These are phyloP conservation scores for Eucidaris tribuloides DNA, from an alignment of 35 echinoderm and acorn worm species.

Conservation along the genomic window DNA sequence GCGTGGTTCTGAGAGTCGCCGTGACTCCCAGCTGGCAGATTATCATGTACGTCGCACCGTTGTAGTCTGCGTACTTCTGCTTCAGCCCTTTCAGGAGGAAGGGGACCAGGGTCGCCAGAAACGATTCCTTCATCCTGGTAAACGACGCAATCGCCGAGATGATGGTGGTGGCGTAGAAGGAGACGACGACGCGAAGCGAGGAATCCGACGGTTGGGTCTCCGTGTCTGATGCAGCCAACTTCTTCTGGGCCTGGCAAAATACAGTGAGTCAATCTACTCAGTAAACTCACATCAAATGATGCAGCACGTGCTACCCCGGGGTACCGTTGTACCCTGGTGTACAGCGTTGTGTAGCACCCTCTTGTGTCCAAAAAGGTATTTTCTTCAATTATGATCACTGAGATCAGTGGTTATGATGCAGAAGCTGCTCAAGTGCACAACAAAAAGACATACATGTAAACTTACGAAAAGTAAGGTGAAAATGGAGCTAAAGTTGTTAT, in stretches of 20 bases:
- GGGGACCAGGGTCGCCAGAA: constrained; percentile 64
- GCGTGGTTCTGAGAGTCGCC: constrained; percentile 43
- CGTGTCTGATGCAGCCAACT: not conserved
- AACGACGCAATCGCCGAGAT: constrained; percentile 71
- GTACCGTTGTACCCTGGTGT: too few relatives aligned
- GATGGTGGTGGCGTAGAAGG: constrained; percentile 84
- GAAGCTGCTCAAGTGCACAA: too few relatives aligned
- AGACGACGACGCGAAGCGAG: constrained; percentile 52
- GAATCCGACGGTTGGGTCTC: not conserved
- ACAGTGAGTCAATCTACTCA: too few relatives aligned
- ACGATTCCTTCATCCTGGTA: constrained; percentile 47
- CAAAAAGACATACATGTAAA: too few relatives aligned
- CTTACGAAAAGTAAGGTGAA: too few relatives aligned
- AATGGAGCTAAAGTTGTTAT: too few relatives aligned
- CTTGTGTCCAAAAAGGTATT: too few relatives aligned
- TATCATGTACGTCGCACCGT: constrained; percentile 89
- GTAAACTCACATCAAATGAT: too few relatives aligned
- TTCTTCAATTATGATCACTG: too few relatives aligned
- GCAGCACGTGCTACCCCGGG: too few relatives aligned
- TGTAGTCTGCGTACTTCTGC: constrained; percentile 61
- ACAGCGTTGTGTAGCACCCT: too few relatives aligned
- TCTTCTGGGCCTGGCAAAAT: constrained; percentile 44
- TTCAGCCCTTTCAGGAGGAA: constrained; percentile 81
- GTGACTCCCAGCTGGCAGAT: constrained; percentile 71
- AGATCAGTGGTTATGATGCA: too few relatives aligned